phyloP scores from a whole-genome alignment of 2,797 vertebrate species.

The Gila robusta region DNA sequence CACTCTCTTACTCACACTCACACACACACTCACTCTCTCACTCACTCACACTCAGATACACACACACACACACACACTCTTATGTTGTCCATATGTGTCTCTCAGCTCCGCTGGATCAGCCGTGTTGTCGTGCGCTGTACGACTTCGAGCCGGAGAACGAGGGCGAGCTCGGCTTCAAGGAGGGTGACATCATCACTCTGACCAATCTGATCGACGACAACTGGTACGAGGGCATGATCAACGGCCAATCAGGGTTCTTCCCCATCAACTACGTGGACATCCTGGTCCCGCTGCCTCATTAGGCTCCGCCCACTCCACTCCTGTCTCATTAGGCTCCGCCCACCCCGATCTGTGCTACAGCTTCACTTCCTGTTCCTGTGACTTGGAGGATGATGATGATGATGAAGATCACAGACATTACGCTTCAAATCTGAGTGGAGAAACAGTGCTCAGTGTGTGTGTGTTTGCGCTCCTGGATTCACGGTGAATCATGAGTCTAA shows the following conservation, averaged over 20 bases:
- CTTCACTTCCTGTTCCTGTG: slow-evolving; percentile 53
- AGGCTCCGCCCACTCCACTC: slow-evolving; percentile 68
- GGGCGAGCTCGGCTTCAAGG: slow-evolving; percentile 97
- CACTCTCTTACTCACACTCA: no score
- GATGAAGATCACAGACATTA: slow-evolving; percentile 35
- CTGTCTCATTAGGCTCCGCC: slow-evolving; percentile 87
- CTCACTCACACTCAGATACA: slow-evolving; percentile 42
- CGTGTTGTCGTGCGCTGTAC: slow-evolving; percentile 93
- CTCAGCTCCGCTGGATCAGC: slow-evolving; percentile 90
- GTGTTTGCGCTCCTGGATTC: neutral
- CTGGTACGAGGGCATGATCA: slow-evolving; percentile 99
- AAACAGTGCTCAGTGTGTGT: slow-evolving; percentile 37
- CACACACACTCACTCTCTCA: slow-evolving; percentile 38
- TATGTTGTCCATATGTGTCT: neutral
- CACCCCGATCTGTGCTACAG: slow-evolving; percentile 54
- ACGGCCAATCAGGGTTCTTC: slow-evolving; percentile 98
- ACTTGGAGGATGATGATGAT: slow-evolving; percentile 41
- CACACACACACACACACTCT: neutral
- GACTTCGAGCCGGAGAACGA: slow-evolving; percentile 98
- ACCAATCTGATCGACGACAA: slow-evolving; percentile 99
- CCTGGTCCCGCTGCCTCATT: slow-evolving; percentile 94
- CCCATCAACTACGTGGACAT: slow-evolving; percentile 98
- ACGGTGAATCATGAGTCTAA: slow-evolving; percentile 1
- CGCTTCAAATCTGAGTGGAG: slow-evolving; percentile 29
- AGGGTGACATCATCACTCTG: slow-evolving; percentile 96